Conservation (phyloP, 1,140 invertebrate species). For the Hycleus phaleratus region DNA sequence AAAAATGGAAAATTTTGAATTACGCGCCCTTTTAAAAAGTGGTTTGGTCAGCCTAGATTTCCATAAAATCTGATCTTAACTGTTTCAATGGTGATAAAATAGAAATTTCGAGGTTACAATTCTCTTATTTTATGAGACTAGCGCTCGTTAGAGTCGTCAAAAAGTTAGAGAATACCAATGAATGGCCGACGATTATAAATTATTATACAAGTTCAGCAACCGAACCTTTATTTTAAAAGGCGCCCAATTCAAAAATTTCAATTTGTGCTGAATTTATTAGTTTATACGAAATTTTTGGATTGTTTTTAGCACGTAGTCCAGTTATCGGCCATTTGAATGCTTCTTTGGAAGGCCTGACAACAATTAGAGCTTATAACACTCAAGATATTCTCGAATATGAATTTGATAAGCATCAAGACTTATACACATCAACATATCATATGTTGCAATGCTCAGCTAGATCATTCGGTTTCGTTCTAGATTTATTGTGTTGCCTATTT, state of each 20-base stretch:
- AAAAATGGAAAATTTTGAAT: too few species aligned
- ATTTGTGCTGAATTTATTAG: too few species aligned
- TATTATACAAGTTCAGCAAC: not conserved
- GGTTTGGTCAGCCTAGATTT: too few species aligned
- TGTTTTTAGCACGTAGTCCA: conserved; percentile 44
- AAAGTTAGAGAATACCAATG: too few species aligned
- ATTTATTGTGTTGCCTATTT: conserved; percentile 55
- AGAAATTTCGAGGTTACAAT: too few species aligned
- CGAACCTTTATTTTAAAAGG: too few species aligned
- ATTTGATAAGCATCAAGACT: conserved; percentile 70
- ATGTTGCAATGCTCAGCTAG: conserved; percentile 52
- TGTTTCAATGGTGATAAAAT: too few species aligned
- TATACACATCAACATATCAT: conserved; percentile 58
- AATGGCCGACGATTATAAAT: not conserved
- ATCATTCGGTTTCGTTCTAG: conserved; percentile 69
- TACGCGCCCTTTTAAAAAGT: too few species aligned
- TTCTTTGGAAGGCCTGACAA: conserved; percentile 63
- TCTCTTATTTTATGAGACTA: too few species aligned
- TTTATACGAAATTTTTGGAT: not conserved
- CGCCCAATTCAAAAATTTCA: too few species aligned
- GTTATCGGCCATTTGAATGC: conserved; percentile 60
- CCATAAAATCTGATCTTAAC: too few species aligned
- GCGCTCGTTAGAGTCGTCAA: too few species aligned
- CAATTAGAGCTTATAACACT: conserved; percentile 75
- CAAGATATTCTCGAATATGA: conserved; percentile 68